A percentile compares a stretch with the other conserved stretches of the same genome.
These are phyloP conservation scores for Numenius arquata DNA, from an alignment of 2,113 vertebrate genomes.

Conservation along the genomic window DNA sequence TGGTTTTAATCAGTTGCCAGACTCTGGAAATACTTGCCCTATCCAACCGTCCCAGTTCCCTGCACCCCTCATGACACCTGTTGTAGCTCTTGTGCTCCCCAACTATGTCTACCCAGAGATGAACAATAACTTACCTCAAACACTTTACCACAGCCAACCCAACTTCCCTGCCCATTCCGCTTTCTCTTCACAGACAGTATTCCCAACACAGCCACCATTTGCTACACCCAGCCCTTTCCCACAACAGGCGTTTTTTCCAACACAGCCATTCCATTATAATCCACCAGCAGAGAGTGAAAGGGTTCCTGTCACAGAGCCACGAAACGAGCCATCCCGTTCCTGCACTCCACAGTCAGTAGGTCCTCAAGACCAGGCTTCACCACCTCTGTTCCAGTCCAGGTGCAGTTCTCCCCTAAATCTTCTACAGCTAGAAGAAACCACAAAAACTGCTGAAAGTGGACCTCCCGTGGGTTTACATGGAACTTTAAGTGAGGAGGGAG, in stretches of 20 bases:
- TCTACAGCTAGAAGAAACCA: slow-evolving; percentile 89
- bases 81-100: slow-evolving; percentile 87
- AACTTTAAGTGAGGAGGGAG: slow-evolving; percentile 60
- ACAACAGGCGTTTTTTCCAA: slow-evolving; percentile 46
- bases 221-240: slow-evolving; percentile 59
- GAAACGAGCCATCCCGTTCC: slow-evolving; percentile 69
- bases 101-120: slow-evolving; percentile 80
- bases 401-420: slow-evolving; percentile 94
- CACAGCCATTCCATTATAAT: slow-evolving; percentile 69
- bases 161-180: slow-evolving; percentile 61
- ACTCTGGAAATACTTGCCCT: slow-evolving; percentile 66
- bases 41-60: slow-evolving; percentile 70
- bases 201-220: slow-evolving; percentile 71
- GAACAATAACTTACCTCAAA: slow-evolving; percentile 59
- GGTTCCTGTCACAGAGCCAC: slow-evolving; percentile 33
- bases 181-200: slow-evolving; percentile 60
- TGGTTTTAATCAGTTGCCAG: slow-evolving; percentile 69
- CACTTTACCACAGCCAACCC: slow-evolving; percentile 75
- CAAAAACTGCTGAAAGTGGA: slow-evolving; percentile 70
- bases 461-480: not conserved
- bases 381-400: slow-evolving; percentile 85
- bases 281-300: slow-evolving; percentile 66
- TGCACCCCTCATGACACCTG: slow-evolving; percentile 80
- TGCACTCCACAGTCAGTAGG: slow-evolving; percentile 75
- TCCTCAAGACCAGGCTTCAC: slow-evolving; percentile 72